These are phyloP conservation scores for Potorous gilbertii DNA, from an alignment of 2,797 vertebrate species.

Conservation along the genomic window DNA sequence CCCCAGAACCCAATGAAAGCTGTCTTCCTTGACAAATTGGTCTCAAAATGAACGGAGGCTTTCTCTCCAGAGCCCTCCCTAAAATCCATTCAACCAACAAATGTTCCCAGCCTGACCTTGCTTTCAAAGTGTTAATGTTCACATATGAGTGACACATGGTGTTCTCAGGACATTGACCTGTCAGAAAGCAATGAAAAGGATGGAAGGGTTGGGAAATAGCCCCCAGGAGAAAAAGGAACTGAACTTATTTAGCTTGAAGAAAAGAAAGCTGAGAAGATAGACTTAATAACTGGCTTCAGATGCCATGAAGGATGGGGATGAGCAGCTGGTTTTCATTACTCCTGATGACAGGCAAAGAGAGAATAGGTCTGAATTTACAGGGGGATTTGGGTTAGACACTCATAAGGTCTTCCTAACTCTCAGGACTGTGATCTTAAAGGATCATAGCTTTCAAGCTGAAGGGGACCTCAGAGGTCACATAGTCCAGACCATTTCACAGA, in stretches of 20 bases:
- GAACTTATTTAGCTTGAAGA: constrained; percentile 40
- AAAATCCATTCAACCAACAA: constrained; percentile 56
- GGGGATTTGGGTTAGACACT: neutral
- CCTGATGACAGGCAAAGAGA: neutral
- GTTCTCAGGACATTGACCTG: constrained; percentile 3
- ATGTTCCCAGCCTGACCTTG: constrained; percentile 28
- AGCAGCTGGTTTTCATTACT: neutral
- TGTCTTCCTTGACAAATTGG: constrained; percentile 52
- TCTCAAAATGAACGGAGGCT: constrained; percentile 62
- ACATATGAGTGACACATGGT: constrained; percentile 56
- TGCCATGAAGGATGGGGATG: neutral
- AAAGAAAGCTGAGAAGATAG: neutral
- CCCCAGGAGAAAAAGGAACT: constrained; percentile 43
- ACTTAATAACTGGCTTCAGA: constrained; percentile 1
- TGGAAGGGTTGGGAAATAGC: constrained; percentile 16
- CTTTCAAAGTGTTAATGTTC: constrained; percentile 51
- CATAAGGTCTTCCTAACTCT: neutral
- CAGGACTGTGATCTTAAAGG: neutral
- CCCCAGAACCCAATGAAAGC: constrained; percentile 20
- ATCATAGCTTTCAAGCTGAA: neutral
- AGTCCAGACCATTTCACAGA: neutral
- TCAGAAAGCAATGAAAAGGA: neutral
- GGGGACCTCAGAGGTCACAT: neutral
- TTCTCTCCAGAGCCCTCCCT: constrained; percentile 54
- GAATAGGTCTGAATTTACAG: rapidly evolving